Conservation (phyloP, 2,797 vertebrate genomes). For the Antrozous pallidus region DNA sequence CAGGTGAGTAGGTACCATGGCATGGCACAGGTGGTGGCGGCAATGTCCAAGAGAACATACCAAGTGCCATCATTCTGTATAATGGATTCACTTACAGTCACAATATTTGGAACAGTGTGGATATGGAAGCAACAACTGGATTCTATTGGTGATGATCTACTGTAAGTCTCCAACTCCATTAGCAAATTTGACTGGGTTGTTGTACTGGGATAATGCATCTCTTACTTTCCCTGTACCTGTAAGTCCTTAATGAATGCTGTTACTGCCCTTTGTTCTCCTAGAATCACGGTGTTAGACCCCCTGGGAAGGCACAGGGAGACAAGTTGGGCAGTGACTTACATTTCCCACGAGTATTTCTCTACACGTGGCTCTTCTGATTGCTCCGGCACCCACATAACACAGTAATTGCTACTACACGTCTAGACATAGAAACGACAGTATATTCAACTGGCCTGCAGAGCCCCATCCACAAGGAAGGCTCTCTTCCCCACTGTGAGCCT, state of each 20-base stretch:
- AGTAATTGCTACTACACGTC: neutral
- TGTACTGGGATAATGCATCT: neutral
- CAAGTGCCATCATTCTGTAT: neutral
- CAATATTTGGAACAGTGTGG: neutral
- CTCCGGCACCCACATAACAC: neutral
- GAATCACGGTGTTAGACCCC: neutral
- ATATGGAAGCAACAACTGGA: neutral
- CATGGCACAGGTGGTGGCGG: neutral
- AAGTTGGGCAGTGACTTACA: neutral
- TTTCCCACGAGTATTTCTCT: neutral
- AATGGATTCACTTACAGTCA: neutral
- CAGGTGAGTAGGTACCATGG: neutral
- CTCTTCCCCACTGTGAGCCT: neutral
- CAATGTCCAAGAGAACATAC: neutral
- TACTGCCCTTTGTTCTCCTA: neutral
- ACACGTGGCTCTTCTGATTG: neutral
- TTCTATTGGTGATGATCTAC: neutral
- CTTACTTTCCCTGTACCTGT: neutral
- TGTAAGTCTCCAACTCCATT: neutral
- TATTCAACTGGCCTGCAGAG: neutral
- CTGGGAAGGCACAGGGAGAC: neutral
- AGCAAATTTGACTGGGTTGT: neutral
- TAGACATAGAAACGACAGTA: neutral
- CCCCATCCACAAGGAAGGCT: neutral
- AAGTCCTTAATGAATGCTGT: neutral